Evolutionary conservation across 2,797 vertebrate species (phyloP), one percentile per base, ranked within the genome.

Genomic region (Gambusia yucatana): DNA sequence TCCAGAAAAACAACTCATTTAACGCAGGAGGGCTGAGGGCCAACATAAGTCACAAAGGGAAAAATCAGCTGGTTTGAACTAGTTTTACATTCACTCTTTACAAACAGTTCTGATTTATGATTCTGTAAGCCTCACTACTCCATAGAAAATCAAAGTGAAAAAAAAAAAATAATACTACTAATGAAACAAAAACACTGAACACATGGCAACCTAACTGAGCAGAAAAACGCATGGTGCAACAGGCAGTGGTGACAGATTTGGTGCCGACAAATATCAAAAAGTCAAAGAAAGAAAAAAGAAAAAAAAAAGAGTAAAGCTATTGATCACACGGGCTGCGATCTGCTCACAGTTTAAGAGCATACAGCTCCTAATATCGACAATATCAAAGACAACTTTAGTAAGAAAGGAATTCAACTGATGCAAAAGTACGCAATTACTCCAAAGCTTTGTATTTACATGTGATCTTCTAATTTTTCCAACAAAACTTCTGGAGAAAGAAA

Each of bases 321-420:
- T 82, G 86, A 89, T 93, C 91, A 93, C 87, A 77, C 50, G 7
- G 39, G 88, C 93, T 92, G 95, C 94, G 96, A 97, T 96, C 95
- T 92, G 86, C 96, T 95, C 93, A 98, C 96, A 98, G 97, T 97
- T 96, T 96, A 93, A 90, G 96, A 95, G 95, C 96, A 95, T 93
- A 94, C 92, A 90, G 91, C 88, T 89, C 91, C 90, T 77, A 95
- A 95, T 95, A 96, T 96, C 94, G 16, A 61, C 59, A 61, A 61
- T 61, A 61, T 61, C 59, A 96, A 96, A 97, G 95, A 97, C 94
- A 93, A 92, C 92, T 96, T 95, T 93, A 93, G 94, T 96, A 96
- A 94, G 94, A 98, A 97, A 94, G 94, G 84, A 95, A 95, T 94
- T 87, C 86, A 94, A 89, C 79, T 91, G 94, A 96, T 97, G 96